Conservation (phyloP, 1,140 invertebrate species). For the Andricus grossulariae region DNA sequence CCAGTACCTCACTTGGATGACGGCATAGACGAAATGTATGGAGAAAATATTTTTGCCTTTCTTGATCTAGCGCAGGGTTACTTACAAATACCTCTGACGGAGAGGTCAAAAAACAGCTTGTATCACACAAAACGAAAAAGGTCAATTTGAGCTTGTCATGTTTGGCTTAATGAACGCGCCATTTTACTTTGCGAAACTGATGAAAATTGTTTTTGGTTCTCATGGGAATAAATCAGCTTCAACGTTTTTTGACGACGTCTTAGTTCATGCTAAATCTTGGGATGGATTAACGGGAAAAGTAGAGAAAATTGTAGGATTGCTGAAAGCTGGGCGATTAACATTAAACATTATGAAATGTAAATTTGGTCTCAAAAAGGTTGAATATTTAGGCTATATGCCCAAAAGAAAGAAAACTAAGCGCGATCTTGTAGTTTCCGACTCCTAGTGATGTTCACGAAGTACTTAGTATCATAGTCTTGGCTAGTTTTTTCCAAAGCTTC, state of each 20-base stretch:
- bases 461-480: conserved; percentile 59
- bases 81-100: not conserved
- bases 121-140: not conserved
- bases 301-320: conserved; percentile 46
- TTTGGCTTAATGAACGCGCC: not conserved
- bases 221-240: not conserved
- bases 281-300: conserved; percentile 44
- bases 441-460: conserved; percentile 56
- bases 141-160: conserved; percentile 20
- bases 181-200: conserved; percentile 14
- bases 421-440: conserved; percentile 40
- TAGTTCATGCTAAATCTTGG: conserved; percentile 47
- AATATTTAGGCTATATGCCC: not conserved
- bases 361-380: not conserved
- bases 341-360: conserved; percentile 48
- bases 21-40: not conserved
- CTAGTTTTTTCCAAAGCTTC: conserved; percentile 52
- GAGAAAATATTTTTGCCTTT: not conserved
- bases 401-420: not conserved
- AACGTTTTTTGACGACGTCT: conserved; percentile 51
- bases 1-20: not conserved
- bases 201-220: not conserved
- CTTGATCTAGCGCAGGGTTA: not conserved
- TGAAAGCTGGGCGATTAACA: conserved; percentile 34
- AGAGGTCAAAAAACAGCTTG: conserved; percentile 52